phyloP scores from a whole-genome alignment of 2,888 invertebrate genomes.

The Drosophila anomalata region DNA sequence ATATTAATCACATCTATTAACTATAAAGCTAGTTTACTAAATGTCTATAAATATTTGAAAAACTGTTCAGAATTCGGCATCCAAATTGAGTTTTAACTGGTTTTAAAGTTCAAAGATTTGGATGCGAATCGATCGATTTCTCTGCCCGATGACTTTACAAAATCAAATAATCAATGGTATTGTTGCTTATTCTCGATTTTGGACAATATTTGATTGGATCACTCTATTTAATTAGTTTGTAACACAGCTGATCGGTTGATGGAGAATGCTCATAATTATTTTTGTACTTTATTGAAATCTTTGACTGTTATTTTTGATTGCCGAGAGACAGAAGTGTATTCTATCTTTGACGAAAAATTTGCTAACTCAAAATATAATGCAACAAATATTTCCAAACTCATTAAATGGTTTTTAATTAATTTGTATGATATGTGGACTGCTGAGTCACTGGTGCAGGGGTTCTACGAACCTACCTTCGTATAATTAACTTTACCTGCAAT shows the following conservation, averaged over 20 bases:
- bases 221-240: slow-evolving; percentile 42
- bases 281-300: slow-evolving; percentile 61
- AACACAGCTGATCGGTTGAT: slow-evolving; percentile 27
- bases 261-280: slow-evolving; percentile 25
- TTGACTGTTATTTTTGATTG: slow-evolving; percentile 65
- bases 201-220: slow-evolving; percentile 15
- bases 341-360: slow-evolving; percentile 29
- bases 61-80: slow-evolving; percentile 13
- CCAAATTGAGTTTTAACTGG: slow-evolving; percentile 44
- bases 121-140: slow-evolving; percentile 18
- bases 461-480: neutral
- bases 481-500: neutral
- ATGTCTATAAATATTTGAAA: neutral
- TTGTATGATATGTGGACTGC: neutral
- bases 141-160: slow-evolving; percentile 31
- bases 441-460: slow-evolving; percentile 3
- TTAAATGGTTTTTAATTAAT: slow-evolving; percentile 5
- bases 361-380: slow-evolving; percentile 58
- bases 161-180: slow-evolving; percentile 44
- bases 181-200: slow-evolving; percentile 42
- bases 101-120: slow-evolving; percentile 40
- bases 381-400: slow-evolving; percentile 50
- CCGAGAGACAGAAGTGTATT: slow-evolving; percentile 20
- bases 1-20: neutral
- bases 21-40: neutral